phyloP scores from a whole-genome alignment of 2,888 invertebrate genomes.

The Willowsia nigromaculata region DNA sequence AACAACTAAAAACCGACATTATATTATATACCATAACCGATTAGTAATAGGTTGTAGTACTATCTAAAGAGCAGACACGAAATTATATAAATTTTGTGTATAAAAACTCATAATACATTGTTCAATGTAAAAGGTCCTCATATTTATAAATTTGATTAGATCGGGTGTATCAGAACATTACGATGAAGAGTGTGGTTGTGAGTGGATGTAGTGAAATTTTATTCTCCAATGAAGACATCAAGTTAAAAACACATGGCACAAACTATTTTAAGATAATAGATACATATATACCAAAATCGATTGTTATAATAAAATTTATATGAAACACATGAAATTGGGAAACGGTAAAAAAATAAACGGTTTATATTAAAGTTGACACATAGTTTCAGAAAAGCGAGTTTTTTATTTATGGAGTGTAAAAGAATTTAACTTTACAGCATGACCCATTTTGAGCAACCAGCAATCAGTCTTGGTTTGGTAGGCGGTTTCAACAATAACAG shows the following conservation, averaged over 20 bases:
- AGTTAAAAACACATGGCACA: conserved; percentile 35
- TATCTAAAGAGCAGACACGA: neutral
- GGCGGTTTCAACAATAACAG: neutral
- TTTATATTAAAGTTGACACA: conserved; percentile 46
- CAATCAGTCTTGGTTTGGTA: neutral
- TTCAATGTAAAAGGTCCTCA: neutral
- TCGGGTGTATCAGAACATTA: neutral
- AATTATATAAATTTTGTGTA: neutral
- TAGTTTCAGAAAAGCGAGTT: neutral
- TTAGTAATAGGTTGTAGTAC: neutral
- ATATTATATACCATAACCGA: conserved; percentile 1
- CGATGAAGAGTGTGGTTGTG: neutral
- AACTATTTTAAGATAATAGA: conserved; percentile 12
- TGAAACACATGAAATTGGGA: conserved; percentile 32
- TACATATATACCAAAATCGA: too few species aligned
- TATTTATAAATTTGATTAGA: neutral
- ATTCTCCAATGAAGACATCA: conserved; percentile 36
- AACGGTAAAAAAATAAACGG: conserved; percentile 13
- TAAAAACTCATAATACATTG: neutral
- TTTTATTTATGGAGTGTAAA: too few species aligned
- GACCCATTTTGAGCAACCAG: neutral
- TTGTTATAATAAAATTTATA: conserved; percentile 41
- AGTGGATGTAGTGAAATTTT: neutral
- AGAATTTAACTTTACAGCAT: neutral
- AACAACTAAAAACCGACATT: conserved; percentile 5